phyloP scores from a whole-genome alignment of 2,113 vertebrate species.

The Elachura formosa region DNA sequence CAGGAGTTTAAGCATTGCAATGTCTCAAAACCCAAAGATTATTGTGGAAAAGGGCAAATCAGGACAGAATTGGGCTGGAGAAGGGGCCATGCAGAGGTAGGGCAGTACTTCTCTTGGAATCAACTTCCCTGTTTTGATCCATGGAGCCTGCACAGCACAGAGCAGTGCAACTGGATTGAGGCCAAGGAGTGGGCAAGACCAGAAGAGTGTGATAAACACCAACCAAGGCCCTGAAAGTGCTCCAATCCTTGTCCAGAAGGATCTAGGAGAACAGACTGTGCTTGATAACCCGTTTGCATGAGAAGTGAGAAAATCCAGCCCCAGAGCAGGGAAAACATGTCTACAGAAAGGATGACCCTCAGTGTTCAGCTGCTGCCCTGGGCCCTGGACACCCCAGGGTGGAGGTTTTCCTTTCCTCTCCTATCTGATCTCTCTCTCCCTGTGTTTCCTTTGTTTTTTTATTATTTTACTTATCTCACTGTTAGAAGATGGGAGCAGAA shows the following conservation, averaged over 20 bases:
- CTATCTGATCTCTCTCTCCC: not conserved
- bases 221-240: not conserved
- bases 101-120: not conserved
- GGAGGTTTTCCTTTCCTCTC: not conserved
- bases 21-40: not conserved
- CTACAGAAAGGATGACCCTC: not conserved
- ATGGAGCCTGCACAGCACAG: not conserved
- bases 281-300: not conserved
- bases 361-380: not conserved
- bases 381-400: not conserved
- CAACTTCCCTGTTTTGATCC: not conserved
- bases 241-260: too few relatives aligned
- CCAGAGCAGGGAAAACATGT: not conserved
- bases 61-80: not conserved
- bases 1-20: not conserved
- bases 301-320: not conserved
- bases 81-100: not conserved
- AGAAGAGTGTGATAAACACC: not conserved
- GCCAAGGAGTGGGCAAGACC: not conserved
- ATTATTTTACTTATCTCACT: not conserved
- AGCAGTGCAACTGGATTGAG: not conserved
- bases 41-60: not conserved
- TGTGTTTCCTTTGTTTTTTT: not conserved
- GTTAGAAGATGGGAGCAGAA: not conserved
- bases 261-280: not conserved